phyloP scores from a whole-genome alignment of 2,113 vertebrate species.

The Corydoras maculifer region DNA sequence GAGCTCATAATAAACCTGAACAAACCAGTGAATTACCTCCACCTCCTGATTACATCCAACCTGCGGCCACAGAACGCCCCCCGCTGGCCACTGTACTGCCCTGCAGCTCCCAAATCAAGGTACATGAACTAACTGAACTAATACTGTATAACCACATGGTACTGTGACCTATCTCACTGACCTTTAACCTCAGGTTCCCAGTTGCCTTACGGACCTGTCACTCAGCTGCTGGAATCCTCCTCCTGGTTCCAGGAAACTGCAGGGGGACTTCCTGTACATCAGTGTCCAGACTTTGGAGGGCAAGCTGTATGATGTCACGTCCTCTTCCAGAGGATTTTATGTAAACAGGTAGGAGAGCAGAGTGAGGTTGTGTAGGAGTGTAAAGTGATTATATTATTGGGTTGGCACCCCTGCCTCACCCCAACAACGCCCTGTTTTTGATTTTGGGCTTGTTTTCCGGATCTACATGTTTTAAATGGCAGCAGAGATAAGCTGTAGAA shows the following conservation, averaged over 20 bases:
- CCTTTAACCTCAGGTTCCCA: slow-evolving; percentile 50
- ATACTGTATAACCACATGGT: neutral
- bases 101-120: slow-evolving; percentile 53
- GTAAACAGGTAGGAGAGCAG: slow-evolving; percentile 62
- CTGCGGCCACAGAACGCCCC: slow-evolving; percentile 67
- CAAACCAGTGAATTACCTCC: slow-evolving; percentile 52
- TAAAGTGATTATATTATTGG: no score
- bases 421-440: no score
- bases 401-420: no score
- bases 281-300: slow-evolving; percentile 67
- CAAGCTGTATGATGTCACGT: slow-evolving; percentile 67
- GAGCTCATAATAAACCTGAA: slow-evolving; percentile 61
- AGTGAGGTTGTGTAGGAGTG: neutral
- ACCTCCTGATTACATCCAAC: slow-evolving; percentile 70
- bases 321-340: slow-evolving; percentile 71
- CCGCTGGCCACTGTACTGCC: slow-evolving; percentile 64
- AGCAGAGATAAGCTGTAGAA: no score
- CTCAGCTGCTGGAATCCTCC: slow-evolving; percentile 76
- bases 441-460: no score
- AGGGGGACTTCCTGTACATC: slow-evolving; percentile 75
- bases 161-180: neutral
- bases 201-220: slow-evolving; percentile 63
- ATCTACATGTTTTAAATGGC: no score
- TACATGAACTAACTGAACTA: slow-evolving; percentile 31
- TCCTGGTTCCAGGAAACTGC: slow-evolving; percentile 72